Conservation (phyloP, 2,113 vertebrate genomes). For the Hippolais icterina region DNA sequence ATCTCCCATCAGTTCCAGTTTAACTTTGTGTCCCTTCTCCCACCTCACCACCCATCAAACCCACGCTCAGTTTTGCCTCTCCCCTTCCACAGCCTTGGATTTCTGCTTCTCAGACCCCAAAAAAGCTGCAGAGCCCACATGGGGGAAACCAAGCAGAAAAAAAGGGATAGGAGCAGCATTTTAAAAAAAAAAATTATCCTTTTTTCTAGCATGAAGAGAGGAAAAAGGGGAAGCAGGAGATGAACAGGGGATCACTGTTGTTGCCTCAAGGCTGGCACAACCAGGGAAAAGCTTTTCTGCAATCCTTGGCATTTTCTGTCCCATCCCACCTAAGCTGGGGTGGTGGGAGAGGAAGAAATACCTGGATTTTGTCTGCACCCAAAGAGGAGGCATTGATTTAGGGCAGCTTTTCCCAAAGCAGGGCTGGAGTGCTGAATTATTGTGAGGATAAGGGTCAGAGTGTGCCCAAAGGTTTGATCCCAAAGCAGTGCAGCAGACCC, state of each 20-base stretch:
- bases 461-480: neutral
- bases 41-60: neutral
- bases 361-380: neutral
- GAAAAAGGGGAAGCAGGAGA: neutral
- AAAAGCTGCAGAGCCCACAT: neutral
- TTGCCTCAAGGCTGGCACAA: neutral
- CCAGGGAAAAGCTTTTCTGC: neutral
- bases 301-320: neutral
- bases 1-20: neutral
- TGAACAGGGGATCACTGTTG: fast-evolving
- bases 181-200: neutral
- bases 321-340: neutral
- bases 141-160: neutral
- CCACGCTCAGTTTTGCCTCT: neutral
- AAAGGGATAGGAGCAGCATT: neutral
- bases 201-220: neutral
- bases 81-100: neutral
- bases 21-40: neutral
- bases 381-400: neutral
- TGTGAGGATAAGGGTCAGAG: neutral
- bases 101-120: neutral
- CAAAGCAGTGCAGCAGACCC: fast-evolving
- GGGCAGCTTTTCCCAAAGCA: neutral
- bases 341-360: neutral
- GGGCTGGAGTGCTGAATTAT: neutral